Evolutionary conservation across 2,888 invertebrate genomes (phyloP).

Genomic region (Dicyrtomina minuta): DNA sequence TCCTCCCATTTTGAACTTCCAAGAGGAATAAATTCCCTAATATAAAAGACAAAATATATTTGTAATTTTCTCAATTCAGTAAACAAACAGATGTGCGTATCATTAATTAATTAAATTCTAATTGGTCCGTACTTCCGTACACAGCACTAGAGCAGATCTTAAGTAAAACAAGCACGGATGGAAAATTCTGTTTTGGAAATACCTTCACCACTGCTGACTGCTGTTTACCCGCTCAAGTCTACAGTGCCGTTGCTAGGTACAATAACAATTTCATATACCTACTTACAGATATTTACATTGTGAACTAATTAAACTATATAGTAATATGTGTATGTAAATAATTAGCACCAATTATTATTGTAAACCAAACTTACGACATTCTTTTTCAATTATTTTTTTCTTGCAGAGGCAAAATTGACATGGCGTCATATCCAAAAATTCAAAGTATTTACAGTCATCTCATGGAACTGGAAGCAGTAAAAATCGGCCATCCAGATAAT

Average conservation of each 20-base stretch:
- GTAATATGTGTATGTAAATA: background rate
- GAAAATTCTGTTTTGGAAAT: slow-evolving; percentile 91
- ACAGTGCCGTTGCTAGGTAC: too few relatives aligned
- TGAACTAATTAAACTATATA: too few relatives aligned
- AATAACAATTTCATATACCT: too few relatives aligned
- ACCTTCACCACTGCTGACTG: slow-evolving; percentile 92
- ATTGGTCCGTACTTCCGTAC: slow-evolving; percentile 53
- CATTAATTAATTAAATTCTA: background rate
- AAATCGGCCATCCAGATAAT: slow-evolving; percentile 25
- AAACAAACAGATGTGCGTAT: background rate
- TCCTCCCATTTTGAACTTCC: background rate
- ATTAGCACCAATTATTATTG: background rate
- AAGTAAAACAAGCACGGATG: slow-evolving; percentile 69
- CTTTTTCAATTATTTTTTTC: background rate
- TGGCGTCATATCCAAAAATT: slow-evolving; percentile 86
- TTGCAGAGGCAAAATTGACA: slow-evolving; percentile 83
- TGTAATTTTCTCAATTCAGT: background rate
- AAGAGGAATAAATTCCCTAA: too few relatives aligned
- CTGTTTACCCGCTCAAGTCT: slow-evolving; percentile 92
- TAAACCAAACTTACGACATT: background rate
- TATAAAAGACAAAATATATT: too few relatives aligned
- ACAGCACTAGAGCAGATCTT: slow-evolving; percentile 82
- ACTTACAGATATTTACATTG: too few relatives aligned
- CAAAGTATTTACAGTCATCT: slow-evolving; percentile 81
- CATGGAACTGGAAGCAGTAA: slow-evolving; percentile 54